Conservation (phyloP, 23 tunicate species). For the Halocynthia roretzi region DNA sequence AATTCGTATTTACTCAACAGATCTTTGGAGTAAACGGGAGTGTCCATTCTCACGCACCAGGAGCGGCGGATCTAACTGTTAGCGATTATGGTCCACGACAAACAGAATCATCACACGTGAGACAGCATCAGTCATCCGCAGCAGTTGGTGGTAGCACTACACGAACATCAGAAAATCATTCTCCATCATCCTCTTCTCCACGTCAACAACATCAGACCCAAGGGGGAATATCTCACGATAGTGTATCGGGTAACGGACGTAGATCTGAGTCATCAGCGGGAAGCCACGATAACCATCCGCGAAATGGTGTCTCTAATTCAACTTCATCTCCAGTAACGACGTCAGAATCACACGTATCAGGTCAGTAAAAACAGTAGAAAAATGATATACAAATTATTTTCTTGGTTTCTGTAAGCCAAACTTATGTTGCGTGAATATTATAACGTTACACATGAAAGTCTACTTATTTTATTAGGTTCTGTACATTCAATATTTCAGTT, state of each 20-base stretch:
- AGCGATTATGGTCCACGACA: conserved; percentile 15
- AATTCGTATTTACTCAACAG: background rate
- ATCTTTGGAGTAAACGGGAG: conserved; percentile 1
- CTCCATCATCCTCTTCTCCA: conserved; percentile 20
- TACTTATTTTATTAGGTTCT: too few species aligned
- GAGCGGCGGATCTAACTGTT: conserved; percentile 1
- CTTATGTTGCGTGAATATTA: too few species aligned
- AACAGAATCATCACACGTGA: conserved; percentile 2
- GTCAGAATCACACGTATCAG: background rate
- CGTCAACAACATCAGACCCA: conserved; percentile 5
- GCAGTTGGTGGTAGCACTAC: background rate
- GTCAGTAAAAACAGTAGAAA: too few species aligned
- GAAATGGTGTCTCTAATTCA: background rate
- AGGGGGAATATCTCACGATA: background rate
- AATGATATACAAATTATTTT: too few species aligned
- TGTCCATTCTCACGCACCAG: background rate
- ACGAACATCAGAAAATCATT: conserved; percentile 8
- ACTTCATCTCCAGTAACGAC: conserved; percentile 6
- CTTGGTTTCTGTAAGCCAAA: too few species aligned
- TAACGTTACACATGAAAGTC: too few species aligned
- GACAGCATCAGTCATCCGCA: conserved; percentile 9
- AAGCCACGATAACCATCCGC: conserved; percentile 4
- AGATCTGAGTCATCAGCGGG: conserved; percentile 15
- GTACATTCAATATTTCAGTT: too few species aligned
- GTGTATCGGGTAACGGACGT: background rate